A percentile compares a stretch with the other conserved stretches of the same genome.
These are phyloP conservation scores for Nymphicus hollandicus DNA, from an alignment of 2,113 vertebrate species.

Conservation along the genomic window DNA sequence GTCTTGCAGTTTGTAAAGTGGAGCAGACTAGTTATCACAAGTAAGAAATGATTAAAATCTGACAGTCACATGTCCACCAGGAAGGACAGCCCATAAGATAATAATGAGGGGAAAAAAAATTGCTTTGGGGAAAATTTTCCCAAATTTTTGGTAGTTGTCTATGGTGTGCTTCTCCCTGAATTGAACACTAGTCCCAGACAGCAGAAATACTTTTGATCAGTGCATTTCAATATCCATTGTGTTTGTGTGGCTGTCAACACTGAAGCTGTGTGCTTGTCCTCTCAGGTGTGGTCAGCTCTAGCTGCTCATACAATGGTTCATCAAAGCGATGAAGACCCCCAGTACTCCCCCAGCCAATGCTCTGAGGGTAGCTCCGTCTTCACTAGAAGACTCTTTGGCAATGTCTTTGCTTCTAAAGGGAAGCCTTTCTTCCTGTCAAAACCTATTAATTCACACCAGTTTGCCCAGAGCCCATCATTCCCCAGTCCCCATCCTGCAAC, in stretches of 20 bases:
- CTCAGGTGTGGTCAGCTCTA: neutral
- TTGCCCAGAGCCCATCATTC: neutral
- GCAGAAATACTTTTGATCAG: neutral
- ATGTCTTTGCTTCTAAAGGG: fast-evolving
- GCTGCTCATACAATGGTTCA: fast-evolving
- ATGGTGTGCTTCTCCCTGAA: fast-evolving
- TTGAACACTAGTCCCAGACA: neutral
- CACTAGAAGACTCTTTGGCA: neutral
- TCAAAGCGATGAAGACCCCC: neutral
- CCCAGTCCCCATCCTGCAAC: too few species aligned
- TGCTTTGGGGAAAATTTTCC: neutral
- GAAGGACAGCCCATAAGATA: neutral
- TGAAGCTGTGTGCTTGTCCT: neutral
- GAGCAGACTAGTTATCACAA: neutral
- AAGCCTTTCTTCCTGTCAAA: neutral
- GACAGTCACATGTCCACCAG: neutral
- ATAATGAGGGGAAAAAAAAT: neutral
- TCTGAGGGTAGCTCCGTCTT: neutral
- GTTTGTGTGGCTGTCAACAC: neutral
- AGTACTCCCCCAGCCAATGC: fast-evolving
- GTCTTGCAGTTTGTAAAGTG: neutral
- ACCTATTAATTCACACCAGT: too few species aligned
- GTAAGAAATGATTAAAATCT: neutral
- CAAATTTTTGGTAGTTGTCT: neutral
- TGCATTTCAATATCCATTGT: neutral